Conservation (phyloP, 2,797 vertebrate genomes). For the Microchirus variegatus region DNA sequence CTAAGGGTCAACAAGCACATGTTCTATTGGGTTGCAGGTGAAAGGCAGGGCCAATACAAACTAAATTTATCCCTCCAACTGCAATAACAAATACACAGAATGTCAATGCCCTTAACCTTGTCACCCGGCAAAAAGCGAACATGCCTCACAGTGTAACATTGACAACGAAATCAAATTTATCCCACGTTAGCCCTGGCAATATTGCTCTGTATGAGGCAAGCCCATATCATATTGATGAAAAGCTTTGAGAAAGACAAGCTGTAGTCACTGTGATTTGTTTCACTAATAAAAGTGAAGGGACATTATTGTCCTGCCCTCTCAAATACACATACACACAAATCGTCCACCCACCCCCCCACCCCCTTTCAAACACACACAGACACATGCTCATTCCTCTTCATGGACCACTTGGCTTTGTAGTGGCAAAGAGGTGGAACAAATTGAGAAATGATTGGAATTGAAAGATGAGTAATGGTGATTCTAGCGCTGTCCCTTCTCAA, state of each 20-base stretch:
- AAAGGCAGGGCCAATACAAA: neutral
- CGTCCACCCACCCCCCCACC: conserved; percentile 21
- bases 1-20: neutral
- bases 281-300: conserved; percentile 77
- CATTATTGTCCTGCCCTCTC: conserved; percentile 69
- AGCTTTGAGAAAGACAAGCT: conserved; percentile 75
- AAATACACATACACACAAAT: conserved; percentile 54
- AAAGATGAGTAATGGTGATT: conserved; percentile 83
- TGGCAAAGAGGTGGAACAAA: conserved; percentile 79
- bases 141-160: conserved; percentile 60
- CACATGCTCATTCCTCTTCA: conserved; percentile 62
- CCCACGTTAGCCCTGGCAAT: conserved; percentile 74
- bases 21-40: neutral
- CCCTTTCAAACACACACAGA: neutral
- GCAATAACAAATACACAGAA: conserved; percentile 49
- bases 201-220: conserved; percentile 61
- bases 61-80: conserved; percentile 37
- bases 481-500: conserved; percentile 71
- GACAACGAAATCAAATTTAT: conserved; percentile 74
- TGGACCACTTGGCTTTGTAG: conserved; percentile 78
- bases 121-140: conserved; percentile 59
- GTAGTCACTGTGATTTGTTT: conserved; percentile 80
- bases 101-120: conserved; percentile 60
- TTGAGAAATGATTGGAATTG: conserved; percentile 83
- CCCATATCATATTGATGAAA: conserved; percentile 73